Evolutionary conservation across 2,797 vertebrate genomes (phyloP), one percentile per base, ranked within the genome.

Genomic region (Crocodylus rhombifer): DNA sequence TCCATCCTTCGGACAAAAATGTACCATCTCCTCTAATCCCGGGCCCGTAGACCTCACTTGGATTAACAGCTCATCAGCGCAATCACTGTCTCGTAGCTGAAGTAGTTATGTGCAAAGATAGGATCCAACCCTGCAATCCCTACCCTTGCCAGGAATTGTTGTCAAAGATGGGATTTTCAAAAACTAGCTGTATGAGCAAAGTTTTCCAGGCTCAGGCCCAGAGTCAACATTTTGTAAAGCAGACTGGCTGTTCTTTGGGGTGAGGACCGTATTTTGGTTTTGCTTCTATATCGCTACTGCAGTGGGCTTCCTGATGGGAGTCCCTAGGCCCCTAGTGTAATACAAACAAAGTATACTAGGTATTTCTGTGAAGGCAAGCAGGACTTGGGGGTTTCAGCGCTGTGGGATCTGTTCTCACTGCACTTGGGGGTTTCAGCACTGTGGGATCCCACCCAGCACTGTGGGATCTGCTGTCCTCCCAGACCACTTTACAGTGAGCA

Each of bases 1-100:
- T 6, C 36, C 73, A 21, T 74, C 42, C 89, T 92, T 69, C 81
- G 87, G 56, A 84, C 75, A 86, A 79, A 96, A 95, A 88, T 89
- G 86, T 84, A 88, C 57, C 6, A 2, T 18, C 65, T 91, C 36
- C 26, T 89, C 58, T 86, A 82, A 85, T 87, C 17, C 10, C 15
- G 26, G 88, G 77, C 82, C 67, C 77, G 21, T 4, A n/a, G 18
- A 28, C 64, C 33, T 60, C 88, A 55, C 18, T 51, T 62, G 74
- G n/a, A 62, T 69, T 20, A 33, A 64, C 64, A 79, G 64, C 88
- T 86, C 84, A 33, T 71, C 82, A 89, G 74, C 14, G 15, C 64
- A 71, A 30, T 42, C 26, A 16, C 42, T 71, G 79, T 69, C 2
- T 26, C 75, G 64, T 84, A 85, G 30, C 30, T 28, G 36, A 51